Evolutionary conservation across 2,113 vertebrate species (phyloP).

Genomic region (Eulemur macaco): DNA sequence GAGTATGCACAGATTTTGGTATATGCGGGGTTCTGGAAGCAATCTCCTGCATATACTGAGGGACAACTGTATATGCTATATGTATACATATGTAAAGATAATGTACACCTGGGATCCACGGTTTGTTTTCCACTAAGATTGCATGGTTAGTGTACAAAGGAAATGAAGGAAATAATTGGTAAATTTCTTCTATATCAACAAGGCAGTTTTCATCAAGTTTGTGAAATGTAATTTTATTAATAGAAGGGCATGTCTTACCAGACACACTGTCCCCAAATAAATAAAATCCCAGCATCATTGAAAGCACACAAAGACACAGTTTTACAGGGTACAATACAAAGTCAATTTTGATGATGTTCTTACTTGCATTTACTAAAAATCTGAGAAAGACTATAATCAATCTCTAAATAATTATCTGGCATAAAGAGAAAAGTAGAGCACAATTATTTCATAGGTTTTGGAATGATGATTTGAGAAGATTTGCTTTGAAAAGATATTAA

Average conservation of each 20-base stretch:
- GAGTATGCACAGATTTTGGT: neutral
- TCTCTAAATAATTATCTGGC: slow-evolving; percentile 49
- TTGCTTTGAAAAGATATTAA: slow-evolving; percentile 47
- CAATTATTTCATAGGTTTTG: slow-evolving; percentile 43
- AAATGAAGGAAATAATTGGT: neutral
- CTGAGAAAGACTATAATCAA: slow-evolving; percentile 44
- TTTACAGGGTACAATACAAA: slow-evolving; percentile 71
- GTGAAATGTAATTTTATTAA: slow-evolving; percentile 78
- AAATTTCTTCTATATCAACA: neutral
- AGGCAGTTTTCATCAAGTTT: slow-evolving; percentile 67
- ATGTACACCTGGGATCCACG: neutral
- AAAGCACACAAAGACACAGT: slow-evolving; percentile 64
- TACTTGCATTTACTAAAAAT: slow-evolving; percentile 70
- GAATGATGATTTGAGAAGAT: slow-evolving; percentile 32
- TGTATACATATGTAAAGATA: too few relatives aligned
- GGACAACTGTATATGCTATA: neutral
- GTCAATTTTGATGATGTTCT: slow-evolving; percentile 51
- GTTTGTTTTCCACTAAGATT: neutral
- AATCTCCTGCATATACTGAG: neutral
- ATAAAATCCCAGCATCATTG: slow-evolving; percentile 67
- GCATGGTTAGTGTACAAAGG: neutral
- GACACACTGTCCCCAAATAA: slow-evolving; percentile 64
- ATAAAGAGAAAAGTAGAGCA: slow-evolving; percentile 53
- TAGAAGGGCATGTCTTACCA: slow-evolving; percentile 55
- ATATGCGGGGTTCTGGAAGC: neutral